Evolutionary conservation across 2,113 vertebrate species (phyloP).

Genomic region (Prochilodus magdalenae): DNA sequence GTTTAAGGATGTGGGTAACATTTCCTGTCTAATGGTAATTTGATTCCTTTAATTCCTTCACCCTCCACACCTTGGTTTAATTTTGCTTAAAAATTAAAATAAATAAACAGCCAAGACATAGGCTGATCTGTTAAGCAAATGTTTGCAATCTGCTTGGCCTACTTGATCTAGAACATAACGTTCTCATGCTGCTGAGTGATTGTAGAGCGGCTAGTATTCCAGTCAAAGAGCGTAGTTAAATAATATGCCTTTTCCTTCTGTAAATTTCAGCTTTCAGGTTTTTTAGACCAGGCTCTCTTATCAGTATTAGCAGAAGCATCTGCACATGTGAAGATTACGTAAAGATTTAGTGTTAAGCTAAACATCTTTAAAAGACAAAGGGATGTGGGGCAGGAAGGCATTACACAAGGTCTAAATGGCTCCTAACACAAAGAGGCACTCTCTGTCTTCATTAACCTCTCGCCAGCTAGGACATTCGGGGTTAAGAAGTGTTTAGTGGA

Average conservation of each 20-base stretch:
- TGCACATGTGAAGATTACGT: not conserved
- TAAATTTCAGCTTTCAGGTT: not conserved
- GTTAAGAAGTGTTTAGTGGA: not conserved
- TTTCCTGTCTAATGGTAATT: slow-evolving; percentile 64
- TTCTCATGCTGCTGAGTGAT: not conserved
- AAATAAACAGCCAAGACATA: not conserved
- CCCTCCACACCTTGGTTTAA: slow-evolving; percentile 55
- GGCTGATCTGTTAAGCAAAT: slow-evolving; percentile 60
- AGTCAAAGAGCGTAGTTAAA: not conserved
- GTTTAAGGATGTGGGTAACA: slow-evolving; percentile 58
- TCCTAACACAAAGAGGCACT: not conserved
- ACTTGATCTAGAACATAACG: slow-evolving; percentile 60
- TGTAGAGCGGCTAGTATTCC: not conserved
- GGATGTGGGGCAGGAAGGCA: not conserved
- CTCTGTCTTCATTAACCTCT: not conserved
- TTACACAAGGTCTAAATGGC: not conserved
- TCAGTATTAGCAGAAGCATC: not conserved
- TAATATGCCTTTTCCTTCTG: not conserved
- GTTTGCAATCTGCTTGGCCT: slow-evolving; percentile 42
- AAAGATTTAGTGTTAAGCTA: not conserved
- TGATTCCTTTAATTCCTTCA: slow-evolving; percentile 56
- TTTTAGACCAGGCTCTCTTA: not conserved
- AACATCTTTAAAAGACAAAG: not conserved
- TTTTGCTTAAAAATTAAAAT: slow-evolving; percentile 61
- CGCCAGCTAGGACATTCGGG: not conserved